Evolutionary conservation across 2,888 invertebrate species (phyloP).

Genomic region (Plutella xylostella): DNA sequence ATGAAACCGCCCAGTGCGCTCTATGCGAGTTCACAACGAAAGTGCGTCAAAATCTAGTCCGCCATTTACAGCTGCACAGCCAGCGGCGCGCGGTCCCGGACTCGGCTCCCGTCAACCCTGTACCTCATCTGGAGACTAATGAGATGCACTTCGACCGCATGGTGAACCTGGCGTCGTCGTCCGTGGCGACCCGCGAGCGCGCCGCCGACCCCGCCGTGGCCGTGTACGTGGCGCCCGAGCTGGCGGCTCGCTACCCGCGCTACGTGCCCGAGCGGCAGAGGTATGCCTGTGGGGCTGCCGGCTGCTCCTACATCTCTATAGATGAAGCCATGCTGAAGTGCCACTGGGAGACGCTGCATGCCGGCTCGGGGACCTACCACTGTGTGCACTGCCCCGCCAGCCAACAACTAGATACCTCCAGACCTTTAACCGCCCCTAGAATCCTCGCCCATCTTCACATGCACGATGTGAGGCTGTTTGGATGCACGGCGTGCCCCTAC

Average conservation of each 20-base stretch:
- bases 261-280: slow-evolving; percentile 68
- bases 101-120: slow-evolving; percentile 83
- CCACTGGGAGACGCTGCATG: slow-evolving; percentile 80
- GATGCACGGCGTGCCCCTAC: slow-evolving; percentile 77
- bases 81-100: slow-evolving; percentile 73
- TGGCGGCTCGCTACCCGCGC: slow-evolving; percentile 41
- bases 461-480: slow-evolving; percentile 79
- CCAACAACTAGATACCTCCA: slow-evolving; percentile 54
- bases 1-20: slow-evolving; percentile 71
- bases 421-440: slow-evolving; percentile 66
- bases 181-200: slow-evolving; percentile 31
- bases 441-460: slow-evolving; percentile 79
- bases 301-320: slow-evolving; percentile 78
- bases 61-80: slow-evolving; percentile 77
- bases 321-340: slow-evolving; percentile 78
- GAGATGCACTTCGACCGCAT: slow-evolving; percentile 88
- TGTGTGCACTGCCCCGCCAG: slow-evolving; percentile 80
- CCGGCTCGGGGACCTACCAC: slow-evolving; percentile 66
- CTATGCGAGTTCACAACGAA: slow-evolving; percentile 77
- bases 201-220: slow-evolving; percentile 17
- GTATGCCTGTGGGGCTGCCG: slow-evolving; percentile 78
- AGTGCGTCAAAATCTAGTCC: slow-evolving; percentile 77
- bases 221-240: slow-evolving; percentile 26
- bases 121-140: slow-evolving; percentile 80
- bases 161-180: slow-evolving; percentile 85